A percentile compares a stretch with the other conserved stretches of the same genome.
These are phyloP conservation scores for Aromia moschata DNA, from an alignment of 2,888 invertebrate genomes.

Conservation along the genomic window DNA sequence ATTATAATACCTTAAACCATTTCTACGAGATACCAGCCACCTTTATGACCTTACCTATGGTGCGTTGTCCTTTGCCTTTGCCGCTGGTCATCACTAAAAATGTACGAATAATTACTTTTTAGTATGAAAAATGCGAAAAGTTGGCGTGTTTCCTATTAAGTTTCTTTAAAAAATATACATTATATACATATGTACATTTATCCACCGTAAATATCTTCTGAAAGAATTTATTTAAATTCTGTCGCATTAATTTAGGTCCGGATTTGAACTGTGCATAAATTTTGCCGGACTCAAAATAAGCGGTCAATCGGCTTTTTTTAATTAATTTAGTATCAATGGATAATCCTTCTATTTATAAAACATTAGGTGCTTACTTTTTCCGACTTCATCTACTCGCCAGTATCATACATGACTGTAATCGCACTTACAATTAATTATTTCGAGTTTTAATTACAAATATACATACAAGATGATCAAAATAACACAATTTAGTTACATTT, in stretches of 20 bases:
- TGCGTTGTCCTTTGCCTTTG: constrained; percentile 9
- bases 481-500: no score
- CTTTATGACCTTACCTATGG: constrained; percentile 15
- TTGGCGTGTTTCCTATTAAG: not conserved
- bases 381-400: no score
- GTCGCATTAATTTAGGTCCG: not conserved
- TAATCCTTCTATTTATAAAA: no score
- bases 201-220: constrained; percentile 4
- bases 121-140: constrained; percentile 9
- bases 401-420: no score
- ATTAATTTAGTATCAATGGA: no score
- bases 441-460: no score
- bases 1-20: not conserved
- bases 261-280: not conserved
- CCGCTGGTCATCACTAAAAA: constrained; percentile 16
- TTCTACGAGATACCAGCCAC: constrained; percentile 5
- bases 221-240: constrained; percentile 4
- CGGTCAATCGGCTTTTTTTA: not conserved
- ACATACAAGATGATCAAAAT: no score
- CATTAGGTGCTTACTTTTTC: no score
- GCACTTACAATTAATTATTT: no score
- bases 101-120: constrained; percentile 16
- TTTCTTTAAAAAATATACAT: no score
- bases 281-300: not conserved
- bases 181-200: no score